Base-by-base conservation (phyloP, 1,140 invertebrate genomes). In the Drosophila tropicalis region DNA sequence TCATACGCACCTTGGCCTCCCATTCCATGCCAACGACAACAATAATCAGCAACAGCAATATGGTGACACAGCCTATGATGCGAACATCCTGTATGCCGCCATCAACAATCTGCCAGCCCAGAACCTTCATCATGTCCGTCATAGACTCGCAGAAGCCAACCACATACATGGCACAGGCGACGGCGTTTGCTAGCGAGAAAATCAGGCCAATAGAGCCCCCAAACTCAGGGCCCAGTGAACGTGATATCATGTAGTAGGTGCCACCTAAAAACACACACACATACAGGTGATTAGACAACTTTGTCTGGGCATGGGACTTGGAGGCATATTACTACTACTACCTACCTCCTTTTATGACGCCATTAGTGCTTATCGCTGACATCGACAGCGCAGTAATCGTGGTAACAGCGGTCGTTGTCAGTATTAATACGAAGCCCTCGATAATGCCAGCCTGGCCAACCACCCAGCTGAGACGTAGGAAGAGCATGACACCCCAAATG, bases 301-400 rank as follows among this genome's bases (percentile, higher is more conserved):
- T 40, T 41, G 3, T 17, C 5, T 39, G 36, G 25, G 3, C 34
- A 29, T 29, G 19, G 36, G 32, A 10, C 2, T 0, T 41, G n/a
- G 6, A 12, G 39, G 6, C 5, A 2, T 13, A 36, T 65, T 29
- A 29, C 29, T 29, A 29, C 29, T 29, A 29, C 29, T 29, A 90
- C 86, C 91, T 92, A 96, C 96, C 96, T 94, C 96, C 96, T 95
- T 97, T 97, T 70, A 97, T 97, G 67, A 96, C 95, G 13, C 96
- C 96, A 91, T 99, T 99, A 54, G 98, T 99, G 91, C 97, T 98
- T 86, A 99, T 99, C 17, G 98, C 98, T 9, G 97, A 98, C 97
- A 99, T 99, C 58, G 98, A 99, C 29, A 99, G 93, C 1, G 98
- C 95, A 1, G 98, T 99, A 62, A 99, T 97, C 25, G 95, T 95